Conservation (phyloP, 2,113 vertebrate species). For the Progne subis region DNA sequence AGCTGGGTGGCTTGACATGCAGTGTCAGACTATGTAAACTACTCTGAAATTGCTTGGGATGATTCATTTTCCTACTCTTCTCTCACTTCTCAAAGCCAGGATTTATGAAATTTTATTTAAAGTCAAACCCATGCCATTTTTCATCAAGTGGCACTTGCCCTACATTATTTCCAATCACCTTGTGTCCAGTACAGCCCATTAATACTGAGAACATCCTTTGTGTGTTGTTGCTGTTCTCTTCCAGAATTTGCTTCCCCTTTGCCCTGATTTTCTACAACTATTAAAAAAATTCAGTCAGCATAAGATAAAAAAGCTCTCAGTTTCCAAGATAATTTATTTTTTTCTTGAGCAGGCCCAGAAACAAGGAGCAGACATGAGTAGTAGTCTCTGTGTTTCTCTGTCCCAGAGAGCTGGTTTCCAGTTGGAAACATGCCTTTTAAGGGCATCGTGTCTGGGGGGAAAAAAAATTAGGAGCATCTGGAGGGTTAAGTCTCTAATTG, state of each 20-base stretch:
- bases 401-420: neutral
- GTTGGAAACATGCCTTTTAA: neutral
- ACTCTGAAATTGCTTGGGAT: constrained; percentile 1
- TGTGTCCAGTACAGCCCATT: neutral
- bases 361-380: neutral
- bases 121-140: neutral
- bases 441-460: accelerated
- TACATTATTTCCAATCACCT: neutral
- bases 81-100: neutral
- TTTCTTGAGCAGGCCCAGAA: neutral
- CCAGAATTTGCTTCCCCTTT: neutral
- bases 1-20: neutral
- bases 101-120: constrained; percentile 29
- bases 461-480: neutral
- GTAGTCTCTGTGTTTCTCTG: neutral
- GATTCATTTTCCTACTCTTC: constrained; percentile 11
- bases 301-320: neutral
- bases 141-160: neutral
- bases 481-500: neutral
- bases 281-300: neutral
- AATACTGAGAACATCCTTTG: neutral
- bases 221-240: neutral
- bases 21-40: constrained; percentile 36
- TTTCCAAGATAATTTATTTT: neutral
- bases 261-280: neutral